These are phyloP conservation scores for Heliconius ismenius DNA, from an alignment of 2,888 invertebrate genomes.

Conservation along the genomic window DNA sequence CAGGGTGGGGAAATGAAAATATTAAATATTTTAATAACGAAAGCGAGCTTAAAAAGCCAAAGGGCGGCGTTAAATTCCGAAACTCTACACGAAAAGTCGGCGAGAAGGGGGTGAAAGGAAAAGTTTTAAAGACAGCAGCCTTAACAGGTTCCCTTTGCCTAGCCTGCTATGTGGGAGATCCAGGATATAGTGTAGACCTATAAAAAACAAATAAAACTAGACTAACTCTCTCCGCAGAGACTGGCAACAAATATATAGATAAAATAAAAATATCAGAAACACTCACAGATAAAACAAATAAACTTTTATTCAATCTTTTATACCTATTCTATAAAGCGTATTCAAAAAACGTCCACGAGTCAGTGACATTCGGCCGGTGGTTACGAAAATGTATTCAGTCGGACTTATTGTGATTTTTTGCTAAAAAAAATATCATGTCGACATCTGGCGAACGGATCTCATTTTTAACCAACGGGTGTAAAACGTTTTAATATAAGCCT, in stretches of 20 bases:
- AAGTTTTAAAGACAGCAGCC: too few species aligned
- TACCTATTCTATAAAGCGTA: constrained; percentile 1
- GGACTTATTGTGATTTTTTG: constrained; percentile 40
- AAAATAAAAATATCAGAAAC: background rate
- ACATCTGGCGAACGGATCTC: constrained; percentile 52
- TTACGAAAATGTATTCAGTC: constrained; percentile 42
- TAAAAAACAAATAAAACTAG: background rate
- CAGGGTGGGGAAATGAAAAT: too few species aligned
- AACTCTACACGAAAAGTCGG: too few species aligned
- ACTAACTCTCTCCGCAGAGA: background rate
- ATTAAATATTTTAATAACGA: too few species aligned
- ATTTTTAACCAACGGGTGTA: constrained; percentile 53
- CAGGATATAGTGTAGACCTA: too few species aligned
- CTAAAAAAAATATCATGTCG: constrained; percentile 35
- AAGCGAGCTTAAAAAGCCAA: too few species aligned
- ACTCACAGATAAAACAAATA: constrained; percentile 2
- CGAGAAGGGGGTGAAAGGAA: too few species aligned
- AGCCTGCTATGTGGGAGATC: too few species aligned
- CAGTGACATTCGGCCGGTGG: constrained; percentile 35
- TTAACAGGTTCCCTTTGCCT: too few species aligned
- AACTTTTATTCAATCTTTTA: constrained; percentile 8
- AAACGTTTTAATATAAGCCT: constrained; percentile 33
- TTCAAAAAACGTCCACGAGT: constrained; percentile 25
- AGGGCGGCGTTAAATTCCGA: too few species aligned
- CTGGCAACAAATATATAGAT: background rate